Base-by-base conservation (phyloP, 2,797 vertebrate species). In the Melanotaenia pygmaea region DNA sequence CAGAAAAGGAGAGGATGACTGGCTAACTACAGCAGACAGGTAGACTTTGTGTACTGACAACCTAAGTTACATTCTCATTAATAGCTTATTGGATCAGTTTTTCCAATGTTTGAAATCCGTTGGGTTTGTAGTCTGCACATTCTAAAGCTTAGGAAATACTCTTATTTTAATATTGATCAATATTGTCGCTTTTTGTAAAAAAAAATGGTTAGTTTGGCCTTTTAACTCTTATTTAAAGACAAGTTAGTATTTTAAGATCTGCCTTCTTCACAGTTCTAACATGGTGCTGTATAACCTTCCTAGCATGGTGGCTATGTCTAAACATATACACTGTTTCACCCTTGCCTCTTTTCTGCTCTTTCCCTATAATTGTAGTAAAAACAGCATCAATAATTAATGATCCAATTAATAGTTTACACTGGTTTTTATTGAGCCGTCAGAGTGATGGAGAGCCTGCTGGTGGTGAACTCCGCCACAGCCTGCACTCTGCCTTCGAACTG, bases 361-460 rank as follows among this genome's bases (percentile, higher is more conserved):
- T 57, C 87, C 84, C 81, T 79, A 85, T 76, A 90, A 91, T 90
- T 86, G 86, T 94, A 92, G 91, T 94, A 91, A 95, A 95, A 91
- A 90, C 74, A 89, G 93, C 88, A 91, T 95, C 94, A 95, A 90
- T 96, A 96, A 95, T 95, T 95, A 96, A 95, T 95, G 94, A 95
- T 92, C 92, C 94, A 95, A 95, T 96, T 96, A 95, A 94, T 94
- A 92, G 92, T 95, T 96, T 95, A 95, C 94, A 95, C 91, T 93
- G 91, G 81, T 93, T 95, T 96, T 95, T 95, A 95, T 95, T 96
- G 93, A 92, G 88, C 87, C 95, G 94, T 95, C 94, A 96, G 91
- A 93, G 91, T 95, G 95, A 96, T 95, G 92, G 94, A 96, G 93
- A 93, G 87, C 85, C 86, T 82, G 90, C 86, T 83, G 65, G 47